These are phyloP conservation scores for Scaptomyza polygonia DNA, from an alignment of 2,888 invertebrate genomes.

Conservation along the genomic window DNA sequence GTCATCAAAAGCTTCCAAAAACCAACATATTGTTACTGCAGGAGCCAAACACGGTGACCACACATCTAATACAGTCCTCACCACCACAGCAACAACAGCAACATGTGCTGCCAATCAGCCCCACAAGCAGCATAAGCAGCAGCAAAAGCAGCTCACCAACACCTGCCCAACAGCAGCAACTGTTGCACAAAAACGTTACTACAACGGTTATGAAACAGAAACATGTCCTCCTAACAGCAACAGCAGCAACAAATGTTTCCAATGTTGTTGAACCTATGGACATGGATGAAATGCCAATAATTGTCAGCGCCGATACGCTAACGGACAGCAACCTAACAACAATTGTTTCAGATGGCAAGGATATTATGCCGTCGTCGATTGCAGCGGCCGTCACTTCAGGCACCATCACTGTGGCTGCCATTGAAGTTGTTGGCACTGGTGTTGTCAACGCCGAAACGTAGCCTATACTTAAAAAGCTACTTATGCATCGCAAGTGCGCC, in stretches of 20 bases:
- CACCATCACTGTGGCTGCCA: conserved; percentile 60
- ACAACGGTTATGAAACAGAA: conserved; percentile 43
- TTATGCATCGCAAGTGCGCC: conserved; percentile 82
- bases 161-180: conserved; percentile 63
- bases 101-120: conserved; percentile 83
- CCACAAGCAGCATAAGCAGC: conserved; percentile 80
- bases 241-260: conserved; percentile 36
- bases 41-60: conserved; percentile 53
- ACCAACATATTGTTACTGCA: conserved; percentile 66
- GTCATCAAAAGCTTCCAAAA: conserved; percentile 57
- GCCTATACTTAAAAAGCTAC: conserved; percentile 85
- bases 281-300: conserved; percentile 56
- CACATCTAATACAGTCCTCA: conserved; percentile 63
- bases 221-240: conserved; percentile 61
- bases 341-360: conserved; percentile 51
- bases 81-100: conserved; percentile 57
- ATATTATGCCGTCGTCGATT: conserved; percentile 50
- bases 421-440: conserved; percentile 70
- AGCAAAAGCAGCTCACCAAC: conserved; percentile 78
- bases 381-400: conserved; percentile 48
- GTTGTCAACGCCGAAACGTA: conserved; percentile 83
- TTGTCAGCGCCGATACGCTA: conserved; percentile 42
- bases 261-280: conserved; percentile 68
- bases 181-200: conserved; percentile 36
- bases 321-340: conserved; percentile 47